phyloP scores from a whole-genome alignment of 2,797 vertebrate species.

The Linurgus olivaceus region DNA sequence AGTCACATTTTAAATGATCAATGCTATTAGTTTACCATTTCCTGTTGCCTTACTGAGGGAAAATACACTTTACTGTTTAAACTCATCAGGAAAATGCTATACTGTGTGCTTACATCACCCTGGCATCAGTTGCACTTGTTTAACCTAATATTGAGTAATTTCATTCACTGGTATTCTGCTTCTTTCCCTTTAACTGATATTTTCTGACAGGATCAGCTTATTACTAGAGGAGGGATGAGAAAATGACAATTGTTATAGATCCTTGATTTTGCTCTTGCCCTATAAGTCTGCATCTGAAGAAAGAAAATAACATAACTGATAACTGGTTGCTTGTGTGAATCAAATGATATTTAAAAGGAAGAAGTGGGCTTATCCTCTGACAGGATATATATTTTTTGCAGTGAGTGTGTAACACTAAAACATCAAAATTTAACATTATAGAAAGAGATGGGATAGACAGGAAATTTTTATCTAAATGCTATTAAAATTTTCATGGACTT shows the following conservation, averaged over 20 bases:
- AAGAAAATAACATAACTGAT: background rate
- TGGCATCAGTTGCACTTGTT: background rate
- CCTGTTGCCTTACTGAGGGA: background rate
- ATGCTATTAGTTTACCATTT: background rate
- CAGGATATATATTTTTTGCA: background rate
- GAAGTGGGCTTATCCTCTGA: background rate
- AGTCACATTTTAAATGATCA: background rate
- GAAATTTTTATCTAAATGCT: background rate
- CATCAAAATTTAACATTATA: background rate
- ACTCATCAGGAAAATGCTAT: background rate
- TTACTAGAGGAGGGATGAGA: background rate
- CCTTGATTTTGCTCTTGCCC: background rate
- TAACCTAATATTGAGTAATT: background rate
- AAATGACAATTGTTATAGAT: background rate
- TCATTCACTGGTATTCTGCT: background rate
- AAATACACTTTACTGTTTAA: conserved; percentile 10
- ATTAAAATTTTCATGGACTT: background rate
- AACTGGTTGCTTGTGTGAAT: background rate
- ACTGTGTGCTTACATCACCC: background rate
- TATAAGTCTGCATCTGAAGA: background rate
- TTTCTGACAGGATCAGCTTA: background rate
- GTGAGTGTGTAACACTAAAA: background rate
- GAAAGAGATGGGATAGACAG: background rate
- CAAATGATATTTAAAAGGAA: background rate
- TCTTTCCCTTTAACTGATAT: background rate